These are phyloP conservation scores for Drosophila bocki DNA, from an alignment of 1,140 invertebrate species.

Conservation along the genomic window DNA sequence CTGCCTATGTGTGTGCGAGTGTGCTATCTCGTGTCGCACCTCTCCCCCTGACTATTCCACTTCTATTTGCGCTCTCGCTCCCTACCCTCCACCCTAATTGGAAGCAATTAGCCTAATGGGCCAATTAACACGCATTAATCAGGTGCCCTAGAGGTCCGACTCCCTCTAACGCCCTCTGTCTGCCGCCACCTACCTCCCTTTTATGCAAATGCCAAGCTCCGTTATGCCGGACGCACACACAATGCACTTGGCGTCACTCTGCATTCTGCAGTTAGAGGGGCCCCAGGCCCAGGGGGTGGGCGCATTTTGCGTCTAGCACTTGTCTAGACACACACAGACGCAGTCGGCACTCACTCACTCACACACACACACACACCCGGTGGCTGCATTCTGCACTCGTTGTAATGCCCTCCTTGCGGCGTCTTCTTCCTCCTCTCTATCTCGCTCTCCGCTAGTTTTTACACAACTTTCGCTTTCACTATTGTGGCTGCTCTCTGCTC, in stretches of 20 bases:
- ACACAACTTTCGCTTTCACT: conserved; percentile 77
- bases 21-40: neutral
- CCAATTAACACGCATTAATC: conserved; percentile 55
- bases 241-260: conserved; percentile 9
- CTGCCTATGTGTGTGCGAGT: conserved; percentile 4
- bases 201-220: conserved; percentile 25
- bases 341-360: conserved; percentile 12
- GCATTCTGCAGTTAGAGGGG: neutral
- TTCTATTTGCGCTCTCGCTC: conserved; percentile 7
- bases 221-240: conserved; percentile 24
- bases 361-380: conserved; percentile 2
- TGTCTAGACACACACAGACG: conserved; percentile 62
- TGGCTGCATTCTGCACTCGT: conserved; percentile 29
- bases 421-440: conserved; percentile 28
- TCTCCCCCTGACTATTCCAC: neutral
- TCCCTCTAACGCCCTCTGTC: neutral
- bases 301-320: conserved; percentile 60
- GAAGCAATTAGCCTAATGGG: conserved; percentile 48
- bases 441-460: conserved; percentile 70
- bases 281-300: neutral
- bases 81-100: conserved; percentile 15
- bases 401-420: conserved; percentile 62
- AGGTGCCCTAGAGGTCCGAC: conserved; percentile 22
- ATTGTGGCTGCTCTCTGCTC: conserved; percentile 26
- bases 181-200: neutral